Conservation (phyloP, 2,888 invertebrate genomes). For the Drepanosiphum platanoidis region DNA sequence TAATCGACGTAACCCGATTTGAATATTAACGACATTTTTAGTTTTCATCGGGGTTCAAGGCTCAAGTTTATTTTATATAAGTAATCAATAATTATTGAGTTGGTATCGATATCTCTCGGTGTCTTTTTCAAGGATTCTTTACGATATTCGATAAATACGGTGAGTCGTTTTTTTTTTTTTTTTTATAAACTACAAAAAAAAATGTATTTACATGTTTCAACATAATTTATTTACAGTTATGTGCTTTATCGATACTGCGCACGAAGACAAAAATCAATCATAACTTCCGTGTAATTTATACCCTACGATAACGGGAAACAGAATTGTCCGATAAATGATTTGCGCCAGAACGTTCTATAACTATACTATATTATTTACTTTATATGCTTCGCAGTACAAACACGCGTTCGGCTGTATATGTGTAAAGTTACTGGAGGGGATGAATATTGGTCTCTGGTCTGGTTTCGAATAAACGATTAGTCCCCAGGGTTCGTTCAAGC, state of each 20-base stretch:
- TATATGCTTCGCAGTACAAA: background rate
- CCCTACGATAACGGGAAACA: background rate
- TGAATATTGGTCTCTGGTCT: constrained; percentile 21
- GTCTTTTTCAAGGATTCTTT: no score
- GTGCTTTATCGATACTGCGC: background rate
- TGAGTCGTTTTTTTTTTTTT: no score
- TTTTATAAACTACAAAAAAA: no score
- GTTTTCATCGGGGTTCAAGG: no score
- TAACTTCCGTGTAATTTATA: background rate
- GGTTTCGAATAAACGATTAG: constrained; percentile 52
- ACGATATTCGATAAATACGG: no score
- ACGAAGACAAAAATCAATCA: background rate
- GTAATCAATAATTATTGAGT: no score
- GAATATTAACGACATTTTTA: no score
- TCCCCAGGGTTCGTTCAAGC: constrained; percentile 50
- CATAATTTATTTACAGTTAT: background rate
- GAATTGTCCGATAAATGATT: constrained; percentile 3
- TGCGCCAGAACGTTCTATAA: background rate
- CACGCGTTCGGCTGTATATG: background rate
- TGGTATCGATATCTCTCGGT: no score
- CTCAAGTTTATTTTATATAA: no score
- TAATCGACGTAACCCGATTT: no score
- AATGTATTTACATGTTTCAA: background rate
- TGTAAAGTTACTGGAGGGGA: constrained; percentile 12
- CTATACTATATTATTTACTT: no score